phyloP scores from a whole-genome alignment of 1,140 invertebrate species.

The Drosophila dunni region DNA sequence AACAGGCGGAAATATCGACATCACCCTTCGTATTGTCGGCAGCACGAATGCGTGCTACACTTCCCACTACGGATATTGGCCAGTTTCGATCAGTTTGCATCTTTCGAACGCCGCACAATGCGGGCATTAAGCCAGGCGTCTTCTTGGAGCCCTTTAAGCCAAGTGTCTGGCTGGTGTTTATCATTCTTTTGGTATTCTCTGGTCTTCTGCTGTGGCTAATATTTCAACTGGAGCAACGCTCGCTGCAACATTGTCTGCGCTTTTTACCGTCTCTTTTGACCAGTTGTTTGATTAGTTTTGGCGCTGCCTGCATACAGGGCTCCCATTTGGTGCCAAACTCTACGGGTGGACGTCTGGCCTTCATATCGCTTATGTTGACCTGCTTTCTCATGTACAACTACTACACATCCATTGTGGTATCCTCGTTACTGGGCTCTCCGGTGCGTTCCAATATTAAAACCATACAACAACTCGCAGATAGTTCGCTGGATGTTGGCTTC shows the following conservation, averaged over 20 bases:
- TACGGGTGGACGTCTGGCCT: conserved; percentile 67
- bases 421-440: conserved; percentile 70
- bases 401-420: conserved; percentile 80
- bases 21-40: conserved; percentile 56
- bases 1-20: conserved; percentile 55
- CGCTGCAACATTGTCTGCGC: conserved; percentile 40
- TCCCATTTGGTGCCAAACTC: conserved; percentile 68
- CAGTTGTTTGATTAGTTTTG: conserved; percentile 69
- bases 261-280: conserved; percentile 70
- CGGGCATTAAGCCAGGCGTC: conserved; percentile 60
- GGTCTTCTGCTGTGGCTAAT: conserved; percentile 64
- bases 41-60: conserved; percentile 54
- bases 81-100: conserved; percentile 76
- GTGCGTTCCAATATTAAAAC: conserved; percentile 74
- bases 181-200: conserved; percentile 40
- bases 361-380: conserved; percentile 67
- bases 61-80: conserved; percentile 49
- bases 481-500: conserved; percentile 69
- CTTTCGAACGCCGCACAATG: conserved; percentile 78
- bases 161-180: conserved; percentile 71
- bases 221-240: conserved; percentile 62
- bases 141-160: conserved; percentile 73
- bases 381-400: conserved; percentile 82
- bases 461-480: conserved; percentile 75
- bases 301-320: conserved; percentile 76